phyloP scores from a whole-genome alignment of 2,888 invertebrate genomes.

The Eueremaeus valkanovi region DNA sequence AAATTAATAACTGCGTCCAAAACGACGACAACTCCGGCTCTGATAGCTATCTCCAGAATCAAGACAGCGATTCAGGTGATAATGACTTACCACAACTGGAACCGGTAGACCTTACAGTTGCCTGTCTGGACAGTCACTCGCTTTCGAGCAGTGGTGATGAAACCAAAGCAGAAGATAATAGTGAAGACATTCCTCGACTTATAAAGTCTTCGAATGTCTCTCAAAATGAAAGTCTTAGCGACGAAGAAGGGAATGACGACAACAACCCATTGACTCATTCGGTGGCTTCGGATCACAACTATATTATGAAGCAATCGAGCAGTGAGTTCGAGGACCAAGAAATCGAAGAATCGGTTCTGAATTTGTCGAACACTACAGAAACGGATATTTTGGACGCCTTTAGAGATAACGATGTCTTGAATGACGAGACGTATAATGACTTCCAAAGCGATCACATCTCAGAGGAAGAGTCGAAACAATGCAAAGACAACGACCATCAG shows the following conservation, averaged over 20 bases:
- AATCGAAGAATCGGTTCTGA: not conserved
- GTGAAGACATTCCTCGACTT: not conserved
- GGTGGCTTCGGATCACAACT: constrained; percentile 39
- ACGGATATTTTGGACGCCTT: not conserved
- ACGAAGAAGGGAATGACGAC: constrained; percentile 2
- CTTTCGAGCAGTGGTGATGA: not conserved
- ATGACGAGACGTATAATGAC: no score
- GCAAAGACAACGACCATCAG: constrained; percentile 22
- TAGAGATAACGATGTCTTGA: not conserved
- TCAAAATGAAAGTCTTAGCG: not conserved
- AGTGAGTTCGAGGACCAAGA: not conserved
- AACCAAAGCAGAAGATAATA: not conserved
- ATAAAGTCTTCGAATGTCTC: not conserved
- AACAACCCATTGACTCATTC: constrained; percentile 26
- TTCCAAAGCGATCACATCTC: no score
- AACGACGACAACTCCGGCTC: not conserved
- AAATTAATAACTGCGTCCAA: not conserved
- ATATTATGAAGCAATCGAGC: constrained; percentile 20
- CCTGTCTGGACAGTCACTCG: not conserved
- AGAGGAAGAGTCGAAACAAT: not conserved
- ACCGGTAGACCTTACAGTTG: constrained; percentile 9
- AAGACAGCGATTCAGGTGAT: not conserved
- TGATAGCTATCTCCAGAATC: not conserved
- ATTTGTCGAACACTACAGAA: constrained; percentile 10
- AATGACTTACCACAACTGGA: not conserved